A percentile compares a stretch with the other conserved stretches of the same genome.
These are phyloP conservation scores for Microcebus tavaratra DNA, from an alignment of 2,113 vertebrate genomes.

Conservation along the genomic window DNA sequence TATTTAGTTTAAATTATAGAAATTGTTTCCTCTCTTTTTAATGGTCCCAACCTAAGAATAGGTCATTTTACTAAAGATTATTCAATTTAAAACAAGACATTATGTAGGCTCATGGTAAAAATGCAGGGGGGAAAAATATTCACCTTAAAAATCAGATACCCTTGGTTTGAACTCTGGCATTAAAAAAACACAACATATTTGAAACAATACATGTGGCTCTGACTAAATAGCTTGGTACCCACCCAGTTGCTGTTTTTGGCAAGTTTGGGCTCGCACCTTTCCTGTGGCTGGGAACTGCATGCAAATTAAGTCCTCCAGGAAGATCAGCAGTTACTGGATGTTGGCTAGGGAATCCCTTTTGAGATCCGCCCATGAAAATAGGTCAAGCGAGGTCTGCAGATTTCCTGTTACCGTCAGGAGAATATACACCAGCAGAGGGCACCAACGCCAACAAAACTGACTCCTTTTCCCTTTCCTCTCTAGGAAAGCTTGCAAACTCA, in stretches of 20 bases:
- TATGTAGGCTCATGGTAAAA: neutral
- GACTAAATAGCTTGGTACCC: neutral
- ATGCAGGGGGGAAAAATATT: neutral
- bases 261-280: neutral
- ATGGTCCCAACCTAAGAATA: neutral
- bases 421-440: neutral
- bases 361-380: neutral
- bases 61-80: neutral
- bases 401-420: neutral
- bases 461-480: neutral
- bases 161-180: conserved; percentile 9
- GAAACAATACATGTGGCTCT: neutral
- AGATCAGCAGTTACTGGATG: neutral
- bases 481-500: neutral
- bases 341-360: conserved; percentile 1
- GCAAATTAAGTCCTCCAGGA: conserved; percentile 2
- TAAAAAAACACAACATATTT: conserved; percentile 9
- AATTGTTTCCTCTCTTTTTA: neutral
- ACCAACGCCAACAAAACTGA: neutral
- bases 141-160: conserved; percentile 11
- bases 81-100: neutral
- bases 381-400: neutral
- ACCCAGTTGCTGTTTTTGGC: neutral
- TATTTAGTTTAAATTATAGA: neutral
- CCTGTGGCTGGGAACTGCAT: neutral